These are phyloP conservation scores for Eulemur mongoz DNA, from an alignment of 2,797 vertebrate species.

Conservation along the genomic window DNA sequence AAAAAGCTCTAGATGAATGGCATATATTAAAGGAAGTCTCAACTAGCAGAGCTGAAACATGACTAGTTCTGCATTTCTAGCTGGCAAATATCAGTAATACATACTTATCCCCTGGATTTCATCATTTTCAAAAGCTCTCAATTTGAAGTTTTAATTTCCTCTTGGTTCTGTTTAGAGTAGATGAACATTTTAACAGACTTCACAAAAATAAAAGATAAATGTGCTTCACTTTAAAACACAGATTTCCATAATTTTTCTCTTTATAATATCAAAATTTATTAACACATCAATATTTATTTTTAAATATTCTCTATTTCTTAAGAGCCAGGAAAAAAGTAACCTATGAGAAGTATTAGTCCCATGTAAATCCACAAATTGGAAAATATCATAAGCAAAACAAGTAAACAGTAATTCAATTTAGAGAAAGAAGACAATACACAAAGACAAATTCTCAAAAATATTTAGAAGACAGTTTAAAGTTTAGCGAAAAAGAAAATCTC, in stretches of 20 bases:
- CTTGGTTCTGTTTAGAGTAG: not conserved
- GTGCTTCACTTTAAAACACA: conserved; percentile 17
- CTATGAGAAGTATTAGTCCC: not conserved
- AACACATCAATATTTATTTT: not conserved
- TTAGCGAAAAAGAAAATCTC: not conserved
- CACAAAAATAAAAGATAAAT: not conserved
- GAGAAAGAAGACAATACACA: not conserved
- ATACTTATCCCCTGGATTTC: not conserved
- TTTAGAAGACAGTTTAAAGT: not conserved
- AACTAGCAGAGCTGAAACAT: not conserved
- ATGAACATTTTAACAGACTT: not conserved
- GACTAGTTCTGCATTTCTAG: not conserved
- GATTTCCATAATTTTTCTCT: conserved; percentile 10
- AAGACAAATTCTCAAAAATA: conserved; percentile 39
- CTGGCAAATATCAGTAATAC: not conserved
- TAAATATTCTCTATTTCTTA: conserved; percentile 26
- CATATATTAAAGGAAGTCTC: not conserved
- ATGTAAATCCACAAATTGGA: conserved; percentile 6
- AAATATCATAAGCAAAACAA: conserved; percentile 32
- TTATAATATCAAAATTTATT: not conserved
- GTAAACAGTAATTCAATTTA: not conserved
- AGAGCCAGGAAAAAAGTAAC: not conserved
- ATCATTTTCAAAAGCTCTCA: not conserved
- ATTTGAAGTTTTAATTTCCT: not conserved
- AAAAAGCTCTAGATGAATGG: not conserved